phyloP scores from a whole-genome alignment of 2,888 invertebrate species.

The Brachylomia viminalis region DNA sequence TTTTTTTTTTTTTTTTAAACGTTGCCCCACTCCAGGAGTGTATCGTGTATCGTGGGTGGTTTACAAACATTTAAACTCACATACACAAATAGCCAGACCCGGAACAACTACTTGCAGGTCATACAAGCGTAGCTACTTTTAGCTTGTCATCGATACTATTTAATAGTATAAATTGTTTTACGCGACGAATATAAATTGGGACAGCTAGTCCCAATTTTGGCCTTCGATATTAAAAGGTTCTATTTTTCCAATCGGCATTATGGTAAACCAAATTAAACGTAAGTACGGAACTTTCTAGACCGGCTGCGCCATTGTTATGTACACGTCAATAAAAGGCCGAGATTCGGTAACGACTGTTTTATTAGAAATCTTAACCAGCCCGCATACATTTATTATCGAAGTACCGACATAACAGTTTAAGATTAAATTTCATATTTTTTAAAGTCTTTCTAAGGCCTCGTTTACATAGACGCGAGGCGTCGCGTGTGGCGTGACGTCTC shows the following conservation, averaged over 20 bases:
- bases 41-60: no score
- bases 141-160: background rate
- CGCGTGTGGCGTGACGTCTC: no score
- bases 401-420: no score
- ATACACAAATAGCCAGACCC: no score
- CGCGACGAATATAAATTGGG: slow-evolving; percentile 1
- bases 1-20: no score
- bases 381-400: no score
- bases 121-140: background rate
- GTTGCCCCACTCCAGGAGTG: no score
- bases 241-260: slow-evolving; percentile 3
- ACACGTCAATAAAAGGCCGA: background rate
- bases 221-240: background rate
- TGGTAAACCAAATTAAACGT: background rate
- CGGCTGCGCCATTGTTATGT: background rate
- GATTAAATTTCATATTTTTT: no score
- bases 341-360: background rate
- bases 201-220: background rate
- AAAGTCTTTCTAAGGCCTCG: no score
- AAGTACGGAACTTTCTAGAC: background rate
- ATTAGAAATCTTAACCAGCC: no score
- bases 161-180: slow-evolving; percentile 4
- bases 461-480: no score
- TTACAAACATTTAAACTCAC: no score
- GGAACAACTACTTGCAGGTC: background rate